Evolutionary conservation across 2,113 vertebrate genomes (phyloP).

Genomic region (Channa maculata): DNA sequence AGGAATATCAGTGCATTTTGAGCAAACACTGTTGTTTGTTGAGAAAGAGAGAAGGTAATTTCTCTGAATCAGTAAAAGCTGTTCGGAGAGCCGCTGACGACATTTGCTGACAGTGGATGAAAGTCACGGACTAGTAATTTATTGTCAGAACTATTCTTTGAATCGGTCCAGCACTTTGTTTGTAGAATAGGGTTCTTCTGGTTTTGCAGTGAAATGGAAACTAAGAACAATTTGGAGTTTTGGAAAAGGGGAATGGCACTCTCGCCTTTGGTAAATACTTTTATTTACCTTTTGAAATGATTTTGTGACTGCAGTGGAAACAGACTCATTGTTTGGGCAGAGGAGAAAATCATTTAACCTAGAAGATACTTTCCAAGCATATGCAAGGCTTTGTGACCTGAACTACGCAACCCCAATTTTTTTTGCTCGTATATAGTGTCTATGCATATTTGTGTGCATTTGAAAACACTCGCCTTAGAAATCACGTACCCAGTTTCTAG

Average conservation of each 20-base stretch:
- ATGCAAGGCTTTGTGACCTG: slow-evolving; percentile 23
- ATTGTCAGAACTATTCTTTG: slow-evolving; percentile 14
- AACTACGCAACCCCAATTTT: slow-evolving; percentile 34
- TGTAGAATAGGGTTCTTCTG: slow-evolving; percentile 11
- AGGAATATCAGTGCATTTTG: slow-evolving; percentile 32
- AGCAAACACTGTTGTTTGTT: slow-evolving; percentile 18
- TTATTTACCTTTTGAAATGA: slow-evolving; percentile 46
- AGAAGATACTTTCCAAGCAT: slow-evolving; percentile 20
- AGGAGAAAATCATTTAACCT: slow-evolving; percentile 32
- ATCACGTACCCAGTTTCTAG: neutral
- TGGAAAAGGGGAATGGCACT: slow-evolving; percentile 20
- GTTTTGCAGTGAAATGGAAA: slow-evolving; percentile 23
- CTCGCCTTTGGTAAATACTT: slow-evolving; percentile 45
- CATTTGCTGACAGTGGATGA: slow-evolving; percentile 13
- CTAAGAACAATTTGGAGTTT: slow-evolving; percentile 24
- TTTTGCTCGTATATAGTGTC: neutral
- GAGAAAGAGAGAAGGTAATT: slow-evolving; percentile 36
- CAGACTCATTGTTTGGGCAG: slow-evolving; percentile 2
- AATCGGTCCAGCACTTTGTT: slow-evolving; percentile 43
- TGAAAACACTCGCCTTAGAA: slow-evolving; percentile 1
- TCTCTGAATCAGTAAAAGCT: slow-evolving; percentile 52
- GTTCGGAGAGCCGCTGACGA: slow-evolving; percentile 39
- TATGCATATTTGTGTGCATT: slow-evolving; percentile 7
- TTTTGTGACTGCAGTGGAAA: slow-evolving; percentile 35
- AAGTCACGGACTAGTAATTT: slow-evolving; percentile 9